Conservation (phyloP, 1,140 invertebrate species). For the Drosophila elegans region DNA sequence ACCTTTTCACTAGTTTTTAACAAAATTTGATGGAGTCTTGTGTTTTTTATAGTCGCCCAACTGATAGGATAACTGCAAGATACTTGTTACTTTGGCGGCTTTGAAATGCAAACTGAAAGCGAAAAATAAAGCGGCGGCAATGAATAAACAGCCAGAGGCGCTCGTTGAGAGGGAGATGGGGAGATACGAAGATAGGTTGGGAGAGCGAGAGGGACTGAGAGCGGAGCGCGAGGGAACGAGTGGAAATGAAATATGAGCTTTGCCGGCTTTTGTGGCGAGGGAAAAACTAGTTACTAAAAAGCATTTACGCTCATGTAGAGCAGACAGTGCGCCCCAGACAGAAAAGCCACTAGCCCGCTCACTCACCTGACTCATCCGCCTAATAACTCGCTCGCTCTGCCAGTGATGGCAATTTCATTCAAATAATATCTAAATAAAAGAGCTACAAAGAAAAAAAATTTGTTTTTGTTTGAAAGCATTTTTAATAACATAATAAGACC, state of each 20-base stretch:
- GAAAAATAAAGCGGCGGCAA: conserved; percentile 66
- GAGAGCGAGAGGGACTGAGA: conserved; percentile 4
- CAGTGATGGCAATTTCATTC: conserved; percentile 7
- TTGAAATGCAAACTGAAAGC: conserved; percentile 81
- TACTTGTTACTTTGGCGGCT: conserved; percentile 81
- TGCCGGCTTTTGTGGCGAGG: conserved; percentile 19
- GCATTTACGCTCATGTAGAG: conserved; percentile 75
- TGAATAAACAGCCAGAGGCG: conserved; percentile 65
- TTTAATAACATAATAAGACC: too few species aligned
- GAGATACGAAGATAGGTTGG: background rate
- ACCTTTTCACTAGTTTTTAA: conserved; percentile 57
- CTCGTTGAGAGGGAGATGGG: conserved; percentile 3
- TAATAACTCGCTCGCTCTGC: conserved; percentile 24
- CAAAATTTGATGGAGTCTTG: conserved; percentile 50
- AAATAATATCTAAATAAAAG: background rate
- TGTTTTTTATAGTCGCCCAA: conserved; percentile 35
- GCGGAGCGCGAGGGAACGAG: conserved; percentile 40
- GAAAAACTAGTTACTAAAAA: conserved; percentile 77
- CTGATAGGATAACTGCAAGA: conserved; percentile 75
- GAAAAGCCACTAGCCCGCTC: conserved; percentile 27
- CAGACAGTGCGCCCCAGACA: conserved; percentile 51
- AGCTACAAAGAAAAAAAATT: too few species aligned
- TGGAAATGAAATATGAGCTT: conserved; percentile 65
- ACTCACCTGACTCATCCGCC: conserved; percentile 40
- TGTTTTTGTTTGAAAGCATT: too few species aligned